Base-by-base conservation (phyloP, 2,888 invertebrate species). In the Gastracanthus pulcherrimus region DNA sequence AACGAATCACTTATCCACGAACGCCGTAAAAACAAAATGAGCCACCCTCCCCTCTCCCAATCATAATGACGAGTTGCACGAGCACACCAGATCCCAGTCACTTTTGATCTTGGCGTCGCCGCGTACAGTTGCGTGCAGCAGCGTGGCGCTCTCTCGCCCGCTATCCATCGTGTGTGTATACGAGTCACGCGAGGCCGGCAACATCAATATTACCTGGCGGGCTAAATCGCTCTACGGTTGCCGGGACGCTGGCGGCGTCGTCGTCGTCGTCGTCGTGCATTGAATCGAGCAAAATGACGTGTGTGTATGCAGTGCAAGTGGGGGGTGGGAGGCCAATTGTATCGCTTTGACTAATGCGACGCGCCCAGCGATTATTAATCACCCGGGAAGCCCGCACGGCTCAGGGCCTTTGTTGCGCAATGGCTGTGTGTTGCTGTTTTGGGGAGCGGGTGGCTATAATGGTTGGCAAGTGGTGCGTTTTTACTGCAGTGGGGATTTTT, bases 341-440 rank as follows among this genome's bases (percentile, higher is more conserved):
- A 80, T 80, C 80, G 80, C 71, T 71, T 71, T 76, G 76, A 76
- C 80, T 80, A 80, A 80, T 80, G 80, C 38, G 74, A 66, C 74
- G 71, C 51, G 58, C 51, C 36, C 2, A 19, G 55, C 76, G 67
- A 80, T 80, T 80, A 80, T 80, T 80, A 80, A 80, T 80, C 80
- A 80, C 79, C 66, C 13, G 13, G 26, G 38, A 38, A 38, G 45
- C 55, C 29, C 70, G 16, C 48, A 31, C n/a, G 29, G 34, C 48
- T n/a, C 3, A 3, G 26, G 6, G 9, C 55, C 41, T 76, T 66
- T 76, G 66, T 76, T 48, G 13, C n/a, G 11, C 7, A 11, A 16
- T 66, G 38, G 38, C 23, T 3, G 26, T 23, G n/a, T 16, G 23
- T 66, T 66, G 38, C 23, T 3, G 26, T 23, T 31, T 16, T 62